Evolutionary conservation across 1,140 invertebrate genomes (phyloP), one percentile per base, ranked within the genome.

Genomic region (Dysdera silvatica): DNA sequence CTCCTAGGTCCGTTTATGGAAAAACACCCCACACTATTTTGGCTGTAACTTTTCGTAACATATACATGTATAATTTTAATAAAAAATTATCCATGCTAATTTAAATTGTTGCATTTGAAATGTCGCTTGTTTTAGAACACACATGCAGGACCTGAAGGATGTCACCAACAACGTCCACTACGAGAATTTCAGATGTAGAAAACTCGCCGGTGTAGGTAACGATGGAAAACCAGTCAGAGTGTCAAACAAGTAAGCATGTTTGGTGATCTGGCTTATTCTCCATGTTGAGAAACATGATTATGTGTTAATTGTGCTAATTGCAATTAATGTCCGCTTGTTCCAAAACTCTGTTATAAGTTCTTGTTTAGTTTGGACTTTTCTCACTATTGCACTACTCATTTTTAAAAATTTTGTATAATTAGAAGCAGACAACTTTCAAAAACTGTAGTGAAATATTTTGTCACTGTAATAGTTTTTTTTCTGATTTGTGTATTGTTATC

Each of bases 121-220:
- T n/a, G n/a, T n/a, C 90, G 95, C 77, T 92, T 96, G 74, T 76
- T 96, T 49, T 94, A 95, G 76, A 91, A 77, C 77, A 20, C 77
- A 82, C 67, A 73, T 81, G 72, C 75, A 81, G 60, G 80, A 82
- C 68, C 66, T 82, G 47, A 77, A 80, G 40, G 80, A 82, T 62
- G 78, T 80, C 1, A 82, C 81, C 18, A 73, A 79, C 55, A 79
- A 80, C 70, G 74, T 81, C 5, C 82, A 82, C 68, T 82, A 82
- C 67, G 81, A 83, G 69, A 82, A 82, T 67, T 82, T 78, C 68
- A 73, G 81, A 16, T 75, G 89, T 80, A 84, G 90, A 61, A 95
- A 94, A 72, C 79, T 97, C 55, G 89, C 89, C 31, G 90, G 90
- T 31, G 79, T 93, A 49, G 69, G 71, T 18, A 67, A 85, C 31